These are phyloP conservation scores for Ligdia adustata DNA, from an alignment of 2,888 invertebrate genomes.

Conservation along the genomic window DNA sequence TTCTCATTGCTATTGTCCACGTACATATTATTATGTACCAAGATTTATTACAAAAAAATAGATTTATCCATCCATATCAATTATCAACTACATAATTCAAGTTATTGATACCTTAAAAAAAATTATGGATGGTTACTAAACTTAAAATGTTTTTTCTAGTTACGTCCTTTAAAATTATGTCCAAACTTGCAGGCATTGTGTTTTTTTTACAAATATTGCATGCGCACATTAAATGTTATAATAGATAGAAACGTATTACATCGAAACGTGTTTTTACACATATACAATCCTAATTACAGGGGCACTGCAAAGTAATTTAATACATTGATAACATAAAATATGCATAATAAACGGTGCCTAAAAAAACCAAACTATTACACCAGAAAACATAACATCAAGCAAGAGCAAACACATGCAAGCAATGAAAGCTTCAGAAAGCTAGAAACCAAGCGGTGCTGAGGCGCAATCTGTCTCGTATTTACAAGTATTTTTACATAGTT, in stretches of 20 bases:
- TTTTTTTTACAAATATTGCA: slow-evolving; percentile 15
- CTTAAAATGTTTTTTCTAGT: slow-evolving; percentile 30
- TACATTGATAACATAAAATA: slow-evolving; percentile 17
- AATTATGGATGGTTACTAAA: no score
- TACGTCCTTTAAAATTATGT: slow-evolving; percentile 36
- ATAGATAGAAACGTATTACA: background rate
- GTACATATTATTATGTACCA: no score
- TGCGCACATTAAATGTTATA: slow-evolving; percentile 11
- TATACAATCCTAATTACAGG: slow-evolving; percentile 7
- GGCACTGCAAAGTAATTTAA: slow-evolving; percentile 16
- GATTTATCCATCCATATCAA: no score
- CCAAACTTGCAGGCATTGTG: slow-evolving; percentile 28
- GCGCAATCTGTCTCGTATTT: slow-evolving; percentile 59
- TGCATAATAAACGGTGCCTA: slow-evolving; percentile 12
- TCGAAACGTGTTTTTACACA: slow-evolving; percentile 5
- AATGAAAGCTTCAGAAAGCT: slow-evolving; percentile 19
- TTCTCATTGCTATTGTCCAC: no score
- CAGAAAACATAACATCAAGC: slow-evolving; percentile 10
- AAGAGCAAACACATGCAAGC: slow-evolving; percentile 32
- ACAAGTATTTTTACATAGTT: slow-evolving; percentile 48
- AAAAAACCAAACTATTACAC: slow-evolving; percentile 24
- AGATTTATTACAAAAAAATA: no score
- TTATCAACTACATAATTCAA: no score
- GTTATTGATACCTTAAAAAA: no score
- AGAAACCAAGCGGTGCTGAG: slow-evolving; percentile 33